Conservation (phyloP, 2,888 invertebrate genomes). For the Nomada ruficornis region DNA sequence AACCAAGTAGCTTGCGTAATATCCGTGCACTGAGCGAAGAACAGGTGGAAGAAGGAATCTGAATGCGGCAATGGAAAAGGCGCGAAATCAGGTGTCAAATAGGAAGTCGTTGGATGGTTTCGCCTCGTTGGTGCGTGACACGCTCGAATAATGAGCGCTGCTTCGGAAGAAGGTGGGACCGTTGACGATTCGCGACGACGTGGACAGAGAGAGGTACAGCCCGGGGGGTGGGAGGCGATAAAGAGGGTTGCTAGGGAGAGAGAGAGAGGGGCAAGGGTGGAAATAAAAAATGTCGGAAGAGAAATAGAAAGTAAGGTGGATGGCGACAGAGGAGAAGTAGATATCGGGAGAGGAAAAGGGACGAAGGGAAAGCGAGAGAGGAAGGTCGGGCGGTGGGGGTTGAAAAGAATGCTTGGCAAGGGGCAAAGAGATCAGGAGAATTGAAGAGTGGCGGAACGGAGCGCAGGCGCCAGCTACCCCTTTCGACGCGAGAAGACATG, state of each 20-base stretch:
- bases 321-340: constrained; percentile 27
- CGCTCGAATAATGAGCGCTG: constrained; percentile 79
- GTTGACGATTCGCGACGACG: constrained; percentile 29
- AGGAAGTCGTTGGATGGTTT: constrained; percentile 80
- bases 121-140: constrained; percentile 79
- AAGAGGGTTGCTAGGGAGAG: background rate
- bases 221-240: background rate
- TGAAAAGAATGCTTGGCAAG: background rate
- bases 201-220: constrained; percentile 33
- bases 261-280: constrained; percentile 11
- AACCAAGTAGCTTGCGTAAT: constrained; percentile 3
- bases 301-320: constrained; percentile 19
- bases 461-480: constrained; percentile 78
- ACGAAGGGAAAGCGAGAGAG: constrained; percentile 26
- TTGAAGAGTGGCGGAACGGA: constrained; percentile 71
- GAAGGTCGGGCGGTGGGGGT: background rate
- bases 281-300: constrained; percentile 1
- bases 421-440: constrained; percentile 39
- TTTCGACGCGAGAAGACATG: constrained; percentile 57
- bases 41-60: background rate
- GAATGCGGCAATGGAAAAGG: constrained; percentile 20
- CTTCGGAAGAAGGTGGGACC: constrained; percentile 65
- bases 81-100: constrained; percentile 78
- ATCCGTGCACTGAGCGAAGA: background rate
- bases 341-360: constrained; percentile 36